phyloP scores from a whole-genome alignment of 2,888 invertebrate species.

The Pyrocoelia pectoralis region DNA sequence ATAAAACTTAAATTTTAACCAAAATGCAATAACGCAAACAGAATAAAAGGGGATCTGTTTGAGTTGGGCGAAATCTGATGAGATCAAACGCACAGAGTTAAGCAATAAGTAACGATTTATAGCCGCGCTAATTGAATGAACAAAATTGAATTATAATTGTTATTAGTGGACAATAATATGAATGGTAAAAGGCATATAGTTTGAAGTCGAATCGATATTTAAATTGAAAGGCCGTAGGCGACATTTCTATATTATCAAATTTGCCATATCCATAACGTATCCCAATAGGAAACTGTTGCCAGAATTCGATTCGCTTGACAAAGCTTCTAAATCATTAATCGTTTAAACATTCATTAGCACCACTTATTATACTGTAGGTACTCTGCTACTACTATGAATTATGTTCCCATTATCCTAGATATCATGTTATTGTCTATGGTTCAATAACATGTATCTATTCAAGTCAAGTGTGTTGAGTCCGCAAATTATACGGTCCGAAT shows the following conservation, averaged over 20 bases:
- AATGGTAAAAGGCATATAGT: background rate
- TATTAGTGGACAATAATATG: background rate
- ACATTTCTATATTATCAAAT: conserved; percentile 42
- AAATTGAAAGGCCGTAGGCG: conserved; percentile 24
- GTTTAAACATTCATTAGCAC: conserved; percentile 26
- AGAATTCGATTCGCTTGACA: conserved; percentile 31
- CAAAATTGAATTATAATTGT: background rate
- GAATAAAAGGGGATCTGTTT: too few species aligned
- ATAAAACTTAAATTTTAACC: too few species aligned
- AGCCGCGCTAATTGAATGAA: too few species aligned
- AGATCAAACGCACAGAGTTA: too few species aligned
- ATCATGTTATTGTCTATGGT: too few species aligned
- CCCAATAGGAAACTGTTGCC: conserved; percentile 34
- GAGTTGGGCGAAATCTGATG: too few species aligned
- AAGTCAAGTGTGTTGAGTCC: too few species aligned
- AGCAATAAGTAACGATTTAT: too few species aligned
- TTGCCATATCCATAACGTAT: conserved; percentile 35
- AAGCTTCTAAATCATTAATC: conserved; percentile 32
- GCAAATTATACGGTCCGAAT: too few species aligned
- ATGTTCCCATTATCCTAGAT: background rate
- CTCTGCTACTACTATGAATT: conserved; percentile 10
- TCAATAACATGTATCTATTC: too few species aligned
- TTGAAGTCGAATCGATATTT: conserved; percentile 24
- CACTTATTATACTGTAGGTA: conserved; percentile 19
- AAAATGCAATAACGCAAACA: too few species aligned